Evolutionary conservation across 2,888 invertebrate species (phyloP).

Genomic region (Netelia melanura): DNA sequence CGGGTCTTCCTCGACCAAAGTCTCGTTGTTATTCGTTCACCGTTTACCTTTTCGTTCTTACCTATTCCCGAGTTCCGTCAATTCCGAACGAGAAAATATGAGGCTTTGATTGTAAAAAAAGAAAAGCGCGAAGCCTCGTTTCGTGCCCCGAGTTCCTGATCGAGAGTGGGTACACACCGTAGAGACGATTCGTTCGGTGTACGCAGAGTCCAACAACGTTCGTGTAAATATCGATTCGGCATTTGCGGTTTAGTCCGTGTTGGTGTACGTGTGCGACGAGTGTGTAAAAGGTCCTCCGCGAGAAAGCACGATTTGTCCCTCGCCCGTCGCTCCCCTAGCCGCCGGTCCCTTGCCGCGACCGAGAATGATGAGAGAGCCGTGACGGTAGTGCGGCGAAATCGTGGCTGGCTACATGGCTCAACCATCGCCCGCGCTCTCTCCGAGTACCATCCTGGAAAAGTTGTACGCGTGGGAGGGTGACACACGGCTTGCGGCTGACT

Average conservation of each 20-base stretch:
- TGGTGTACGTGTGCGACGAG: background rate
- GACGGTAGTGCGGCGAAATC: conserved; percentile 51
- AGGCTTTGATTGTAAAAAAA: conserved; percentile 11
- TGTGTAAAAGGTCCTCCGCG: conserved; percentile 14
- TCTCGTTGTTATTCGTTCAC: conserved; percentile 8
- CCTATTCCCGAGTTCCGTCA: conserved; percentile 27
- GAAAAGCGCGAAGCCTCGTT: background rate
- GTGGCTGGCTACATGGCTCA: conserved; percentile 51
- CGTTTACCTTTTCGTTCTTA: conserved; percentile 18
- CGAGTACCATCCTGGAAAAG: conserved; percentile 50
- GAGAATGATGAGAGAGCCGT: conserved; percentile 62
- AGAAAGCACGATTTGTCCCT: conserved; percentile 42
- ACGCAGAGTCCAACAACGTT: conserved; percentile 32
- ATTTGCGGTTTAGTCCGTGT: conserved; percentile 32
- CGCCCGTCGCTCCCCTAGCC: background rate
- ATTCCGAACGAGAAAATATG: conserved; percentile 31
- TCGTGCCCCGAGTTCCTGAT: conserved; percentile 16
- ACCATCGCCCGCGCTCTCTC: conserved; percentile 28
- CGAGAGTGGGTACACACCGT: conserved; percentile 8
- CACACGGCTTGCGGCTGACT: conserved; percentile 53
- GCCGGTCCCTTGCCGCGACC: background rate
- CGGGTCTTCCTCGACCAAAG: background rate
- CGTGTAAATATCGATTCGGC: conserved; percentile 61
- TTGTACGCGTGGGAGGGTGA: conserved; percentile 35
- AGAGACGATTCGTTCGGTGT: conserved; percentile 1